phyloP scores from a whole-genome alignment of 2,113 vertebrate species.

The Ammospiza nelsoni region DNA sequence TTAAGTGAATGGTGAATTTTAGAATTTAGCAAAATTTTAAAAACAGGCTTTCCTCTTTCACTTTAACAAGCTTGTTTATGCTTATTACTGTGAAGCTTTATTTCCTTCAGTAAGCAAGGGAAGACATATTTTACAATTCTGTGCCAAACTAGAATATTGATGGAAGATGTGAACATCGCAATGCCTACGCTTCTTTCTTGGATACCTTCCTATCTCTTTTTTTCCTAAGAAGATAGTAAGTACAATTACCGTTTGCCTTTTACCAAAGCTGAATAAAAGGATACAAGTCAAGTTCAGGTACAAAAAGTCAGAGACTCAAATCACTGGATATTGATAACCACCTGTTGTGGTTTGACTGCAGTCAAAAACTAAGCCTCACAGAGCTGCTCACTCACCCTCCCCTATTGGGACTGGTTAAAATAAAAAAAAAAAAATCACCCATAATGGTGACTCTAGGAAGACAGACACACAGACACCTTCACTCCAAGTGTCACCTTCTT shows the following conservation, averaged over 20 bases:
- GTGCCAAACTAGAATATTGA: not conserved
- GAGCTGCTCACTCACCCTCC: not conserved
- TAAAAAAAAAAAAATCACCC: not conserved
- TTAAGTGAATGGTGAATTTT: not conserved
- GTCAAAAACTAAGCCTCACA: not conserved
- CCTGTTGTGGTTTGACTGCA: not conserved
- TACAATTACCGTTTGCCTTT: not conserved
- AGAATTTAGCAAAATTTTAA: not conserved
- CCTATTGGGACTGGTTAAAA: not conserved
- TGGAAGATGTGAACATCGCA: not conserved
- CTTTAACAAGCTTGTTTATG: not conserved
- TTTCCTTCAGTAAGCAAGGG: not conserved
- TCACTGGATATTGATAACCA: not conserved
- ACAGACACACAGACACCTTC: not conserved
- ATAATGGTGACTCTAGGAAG: not conserved
- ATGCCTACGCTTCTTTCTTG: not conserved
- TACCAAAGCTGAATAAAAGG: not conserved
- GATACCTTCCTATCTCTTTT: not conserved
- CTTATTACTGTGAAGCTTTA: not conserved
- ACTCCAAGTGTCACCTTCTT: fast-evolving
- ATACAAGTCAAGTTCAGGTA: not conserved
- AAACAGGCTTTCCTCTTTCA: not conserved
- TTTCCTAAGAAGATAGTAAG: not conserved
- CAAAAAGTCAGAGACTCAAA: not conserved
- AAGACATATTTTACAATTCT: not conserved